Base-by-base conservation (phyloP, 2,797 vertebrate species). In the Syngnathus rostellatus region DNA sequence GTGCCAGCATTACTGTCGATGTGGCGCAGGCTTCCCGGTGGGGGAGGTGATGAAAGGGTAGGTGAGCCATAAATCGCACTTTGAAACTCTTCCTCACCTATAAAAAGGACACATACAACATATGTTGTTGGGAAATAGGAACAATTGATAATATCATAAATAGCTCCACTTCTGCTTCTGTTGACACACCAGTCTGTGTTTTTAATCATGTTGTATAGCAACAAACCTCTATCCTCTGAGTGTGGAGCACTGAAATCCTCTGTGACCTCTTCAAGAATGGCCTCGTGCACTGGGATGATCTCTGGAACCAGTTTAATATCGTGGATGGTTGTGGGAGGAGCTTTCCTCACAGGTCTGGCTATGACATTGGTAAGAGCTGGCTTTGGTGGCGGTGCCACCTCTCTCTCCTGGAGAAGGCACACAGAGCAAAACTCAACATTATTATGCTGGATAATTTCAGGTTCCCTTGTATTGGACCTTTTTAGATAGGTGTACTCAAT, bases 71-170 rank as follows among this genome's bases (percentile, higher is more conserved):
- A 88, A 17, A 74, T 83, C 39, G 86, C 86, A 10, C 89, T 90
- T 78, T 88, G 85, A 73, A 85, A 90, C 0, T 89, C 87, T 0
- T 89, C 88, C 43, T 89, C 88, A 46, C 86, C 88, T 85, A 73
- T n/a, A 12, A 69, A 67, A 68, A 66, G 2, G 1, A 72, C 7
- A 37, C 16, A 51, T 25, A 48, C 11, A 63, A 46, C 38, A 37
- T 19, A 57, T 38, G 31, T 17, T 38, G 16, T 17, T 59, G 19
- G 4, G 19, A 9, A 60, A 60, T 60, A 40, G 14, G 55, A 31
- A 8, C 37, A 17, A 39, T 10, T 59, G 37, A 53, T 53, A 23
- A n/a, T 31, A 31, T 4, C 3, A 31, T 31, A 31, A 31, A 31
- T 31, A 31, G 31, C 31, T 31, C 31, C 50, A 10, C 50, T 37